Percentiles rank a stretch among this genome's conserved stretches.
phyloP scores from a whole-genome alignment of 2,113 vertebrate species.

The Brachypodius melanocephalos region DNA sequence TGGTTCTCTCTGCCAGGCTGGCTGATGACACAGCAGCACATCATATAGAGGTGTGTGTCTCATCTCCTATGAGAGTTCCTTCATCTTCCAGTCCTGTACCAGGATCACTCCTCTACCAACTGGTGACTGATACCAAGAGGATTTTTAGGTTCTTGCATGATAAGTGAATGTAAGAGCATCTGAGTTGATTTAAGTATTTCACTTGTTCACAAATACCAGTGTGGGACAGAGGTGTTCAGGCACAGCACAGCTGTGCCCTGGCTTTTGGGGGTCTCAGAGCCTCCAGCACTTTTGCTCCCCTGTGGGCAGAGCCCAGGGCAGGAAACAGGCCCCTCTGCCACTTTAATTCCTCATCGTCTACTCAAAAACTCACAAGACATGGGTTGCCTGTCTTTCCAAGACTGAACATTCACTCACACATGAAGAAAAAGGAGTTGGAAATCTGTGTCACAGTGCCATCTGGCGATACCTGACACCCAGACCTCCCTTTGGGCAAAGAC shows the following conservation, averaged over 20 bases:
- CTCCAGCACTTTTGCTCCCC: not conserved
- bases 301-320: not conserved
- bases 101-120: not conserved
- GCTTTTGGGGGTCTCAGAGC: rapidly evolving
- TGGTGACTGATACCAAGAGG: not conserved
- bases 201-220: not conserved
- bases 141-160: not conserved
- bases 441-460: constrained; percentile 67
- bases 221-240: not conserved
- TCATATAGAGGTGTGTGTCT: not conserved
- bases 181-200: not conserved
- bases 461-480: constrained; percentile 41
- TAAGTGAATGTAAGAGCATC: not conserved
- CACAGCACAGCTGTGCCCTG: rapidly evolving
- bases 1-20: not conserved
- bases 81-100: not conserved
- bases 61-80: not conserved
- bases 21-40: not conserved
- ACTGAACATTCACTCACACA: not conserved
- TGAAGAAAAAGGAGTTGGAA: not conserved
- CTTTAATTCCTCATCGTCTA: not conserved
- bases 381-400: not conserved
- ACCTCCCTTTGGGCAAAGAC: not conserved
- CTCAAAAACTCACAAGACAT: not conserved
- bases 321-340: not conserved